phyloP scores from a whole-genome alignment of 1,140 invertebrate genomes.

The Danaus plexippus region DNA sequence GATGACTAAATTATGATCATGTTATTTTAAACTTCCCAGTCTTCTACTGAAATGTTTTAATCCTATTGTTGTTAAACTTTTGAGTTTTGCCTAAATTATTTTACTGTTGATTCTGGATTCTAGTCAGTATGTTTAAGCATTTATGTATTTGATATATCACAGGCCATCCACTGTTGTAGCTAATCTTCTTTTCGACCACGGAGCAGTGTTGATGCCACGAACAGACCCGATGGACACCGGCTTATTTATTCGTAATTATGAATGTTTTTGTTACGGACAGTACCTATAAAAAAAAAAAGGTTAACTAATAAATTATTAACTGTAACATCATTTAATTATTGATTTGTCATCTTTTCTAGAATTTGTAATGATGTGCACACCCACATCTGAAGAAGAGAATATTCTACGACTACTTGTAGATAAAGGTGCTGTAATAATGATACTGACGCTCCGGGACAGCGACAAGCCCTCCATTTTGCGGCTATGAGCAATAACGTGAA shows the following conservation, averaged over 20 bases:
- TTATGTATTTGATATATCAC: conserved; percentile 14
- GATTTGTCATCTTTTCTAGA: conserved; percentile 28
- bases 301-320: background rate
- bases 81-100: no score
- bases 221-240: conserved; percentile 44
- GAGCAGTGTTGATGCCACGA: conserved; percentile 39
- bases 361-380: conserved; percentile 56
- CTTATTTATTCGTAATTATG: conserved; percentile 50
- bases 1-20: no score
- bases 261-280: conserved; percentile 1
- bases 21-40: no score
- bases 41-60: no score
- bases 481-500: conserved; percentile 56
- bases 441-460: conserved; percentile 42
- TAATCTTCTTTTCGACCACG: conserved; percentile 44
- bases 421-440: conserved; percentile 55
- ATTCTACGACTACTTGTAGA: conserved; percentile 42
- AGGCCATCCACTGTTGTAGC: conserved; percentile 47
- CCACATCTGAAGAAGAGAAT: conserved; percentile 41
- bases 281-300: background rate
- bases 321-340: no score
- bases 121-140: no score
- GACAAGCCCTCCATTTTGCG: conserved; percentile 56
- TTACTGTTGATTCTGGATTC: no score
- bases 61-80: no score